Conservation (phyloP, 1,140 invertebrate species). For the Aphaenogaster floridana region DNA sequence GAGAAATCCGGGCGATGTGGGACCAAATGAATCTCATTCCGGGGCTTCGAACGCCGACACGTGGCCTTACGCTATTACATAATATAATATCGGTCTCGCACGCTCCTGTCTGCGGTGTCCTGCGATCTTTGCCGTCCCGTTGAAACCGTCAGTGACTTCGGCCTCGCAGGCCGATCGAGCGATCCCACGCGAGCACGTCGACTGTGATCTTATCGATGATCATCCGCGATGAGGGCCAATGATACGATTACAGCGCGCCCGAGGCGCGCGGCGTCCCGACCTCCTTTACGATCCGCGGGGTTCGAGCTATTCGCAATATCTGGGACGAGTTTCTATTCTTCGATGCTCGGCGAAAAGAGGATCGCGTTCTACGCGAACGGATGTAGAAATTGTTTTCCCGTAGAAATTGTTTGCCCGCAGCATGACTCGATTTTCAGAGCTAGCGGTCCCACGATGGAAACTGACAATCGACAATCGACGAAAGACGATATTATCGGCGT, state of each 20-base stretch:
- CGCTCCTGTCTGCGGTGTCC: slow-evolving; percentile 57
- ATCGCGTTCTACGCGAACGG: not conserved
- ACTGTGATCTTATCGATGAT: slow-evolving; percentile 69
- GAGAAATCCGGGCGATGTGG: slow-evolving; percentile 32
- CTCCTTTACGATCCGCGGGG: not conserved
- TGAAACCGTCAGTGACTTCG: slow-evolving; percentile 15
- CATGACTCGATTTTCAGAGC: slow-evolving; percentile 44
- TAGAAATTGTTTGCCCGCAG: not conserved
- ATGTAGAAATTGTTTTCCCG: slow-evolving; percentile 18
- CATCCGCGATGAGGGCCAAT: not conserved
- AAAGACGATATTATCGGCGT: slow-evolving; percentile 61
- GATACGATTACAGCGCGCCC: slow-evolving; percentile 30
- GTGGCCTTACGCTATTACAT: slow-evolving; percentile 70
- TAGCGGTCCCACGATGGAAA: slow-evolving; percentile 49
- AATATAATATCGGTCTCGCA: slow-evolving; percentile 72
- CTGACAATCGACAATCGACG: slow-evolving; percentile 62
- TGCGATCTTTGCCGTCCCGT: slow-evolving; percentile 50
- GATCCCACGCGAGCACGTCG: slow-evolving; percentile 74
- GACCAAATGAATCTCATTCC: slow-evolving; percentile 67
- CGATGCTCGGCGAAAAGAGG: not conserved
- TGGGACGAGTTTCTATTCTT: not conserved
- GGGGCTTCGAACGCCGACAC: slow-evolving; percentile 60
- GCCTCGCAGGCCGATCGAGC: not conserved
- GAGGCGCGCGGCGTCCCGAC: not conserved
- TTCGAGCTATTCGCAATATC: not conserved